A percentile compares a stretch with the other conserved stretches of the same genome.
phyloP scores from a whole-genome alignment of 2,888 invertebrate species.

The Mesorhabditis belari region DNA sequence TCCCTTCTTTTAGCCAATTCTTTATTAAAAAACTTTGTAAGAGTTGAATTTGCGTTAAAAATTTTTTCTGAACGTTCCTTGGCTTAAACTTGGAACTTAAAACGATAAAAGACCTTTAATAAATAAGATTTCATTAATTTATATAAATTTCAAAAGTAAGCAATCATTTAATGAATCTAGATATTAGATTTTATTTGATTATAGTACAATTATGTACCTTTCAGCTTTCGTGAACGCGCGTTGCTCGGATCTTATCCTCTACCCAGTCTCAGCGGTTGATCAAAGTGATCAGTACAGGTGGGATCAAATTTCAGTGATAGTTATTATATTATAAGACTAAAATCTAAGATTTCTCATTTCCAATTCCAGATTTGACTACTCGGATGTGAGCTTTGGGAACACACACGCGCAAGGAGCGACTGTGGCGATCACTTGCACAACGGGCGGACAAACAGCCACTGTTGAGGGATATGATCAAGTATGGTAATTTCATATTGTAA shows the following conservation, averaged over 20 bases:
- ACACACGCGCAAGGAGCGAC: conserved; percentile 51
- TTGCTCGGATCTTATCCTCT: conserved; percentile 50
- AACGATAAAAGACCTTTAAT: background rate
- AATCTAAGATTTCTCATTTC: background rate
- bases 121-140: no score
- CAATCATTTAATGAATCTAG: no score
- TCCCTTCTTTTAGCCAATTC: no score
- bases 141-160: no score
- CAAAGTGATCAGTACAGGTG: conserved; percentile 51
- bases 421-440: conserved; percentile 51
- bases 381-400: conserved; percentile 50
- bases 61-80: background rate
- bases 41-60: background rate
- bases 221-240: conserved; percentile 47
- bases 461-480: conserved; percentile 52
- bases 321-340: background rate
- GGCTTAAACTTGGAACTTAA: background rate
- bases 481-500: no score
- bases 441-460: conserved; percentile 51
- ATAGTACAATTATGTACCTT: conserved; percentile 1
- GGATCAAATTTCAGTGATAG: background rate
- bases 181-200: no score
- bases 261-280: conserved; percentile 52
- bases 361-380: conserved; percentile 47
- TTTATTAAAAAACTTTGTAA: no score